A percentile compares a stretch with the other conserved stretches of the same genome.
Evolutionary conservation across 2,888 invertebrate genomes (phyloP).

Genomic region (Cephus rjabovi): DNA sequence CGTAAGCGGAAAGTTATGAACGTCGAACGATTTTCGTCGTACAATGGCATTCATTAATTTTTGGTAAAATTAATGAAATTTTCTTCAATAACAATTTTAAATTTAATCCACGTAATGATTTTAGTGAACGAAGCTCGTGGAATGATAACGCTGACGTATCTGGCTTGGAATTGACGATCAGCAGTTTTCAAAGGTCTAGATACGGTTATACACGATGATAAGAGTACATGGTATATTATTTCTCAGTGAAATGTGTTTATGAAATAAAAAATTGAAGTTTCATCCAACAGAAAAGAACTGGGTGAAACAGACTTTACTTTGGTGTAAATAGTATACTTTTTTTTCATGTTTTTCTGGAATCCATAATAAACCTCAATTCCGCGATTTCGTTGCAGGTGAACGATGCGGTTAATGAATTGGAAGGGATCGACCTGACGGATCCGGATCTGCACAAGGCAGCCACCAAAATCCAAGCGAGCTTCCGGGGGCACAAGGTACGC

Average conservation of each 20-base stretch:
- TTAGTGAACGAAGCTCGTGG: not conserved
- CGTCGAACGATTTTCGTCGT: not conserved
- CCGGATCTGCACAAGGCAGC: conserved; percentile 91
- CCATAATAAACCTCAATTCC: not conserved
- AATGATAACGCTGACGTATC: too few relatives aligned
- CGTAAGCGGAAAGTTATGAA: not conserved
- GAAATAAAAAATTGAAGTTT: not conserved
- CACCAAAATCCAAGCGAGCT: conserved; percentile 92
- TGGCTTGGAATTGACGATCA: not conserved
- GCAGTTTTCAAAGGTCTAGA: not conserved
- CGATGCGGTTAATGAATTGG: conserved; percentile 76
- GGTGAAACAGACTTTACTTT: not conserved
- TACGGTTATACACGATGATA: not conserved
- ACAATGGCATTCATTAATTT: not conserved
- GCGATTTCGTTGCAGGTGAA: conserved; percentile 52
- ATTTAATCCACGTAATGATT: not conserved
- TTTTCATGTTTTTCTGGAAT: not conserved
- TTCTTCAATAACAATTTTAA: not conserved
- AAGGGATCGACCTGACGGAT: conserved; percentile 85
- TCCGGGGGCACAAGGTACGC: conserved; percentile 90
- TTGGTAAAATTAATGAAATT: not conserved
- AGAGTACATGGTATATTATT: not conserved
- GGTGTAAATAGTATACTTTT: not conserved
- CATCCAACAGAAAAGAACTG: not conserved
- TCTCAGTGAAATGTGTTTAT: not conserved